Percentiles rank a stretch among this genome's conserved stretches.
Evolutionary conservation across 2,113 vertebrate species (phyloP).

Genomic region (Ovis canadensis): DNA sequence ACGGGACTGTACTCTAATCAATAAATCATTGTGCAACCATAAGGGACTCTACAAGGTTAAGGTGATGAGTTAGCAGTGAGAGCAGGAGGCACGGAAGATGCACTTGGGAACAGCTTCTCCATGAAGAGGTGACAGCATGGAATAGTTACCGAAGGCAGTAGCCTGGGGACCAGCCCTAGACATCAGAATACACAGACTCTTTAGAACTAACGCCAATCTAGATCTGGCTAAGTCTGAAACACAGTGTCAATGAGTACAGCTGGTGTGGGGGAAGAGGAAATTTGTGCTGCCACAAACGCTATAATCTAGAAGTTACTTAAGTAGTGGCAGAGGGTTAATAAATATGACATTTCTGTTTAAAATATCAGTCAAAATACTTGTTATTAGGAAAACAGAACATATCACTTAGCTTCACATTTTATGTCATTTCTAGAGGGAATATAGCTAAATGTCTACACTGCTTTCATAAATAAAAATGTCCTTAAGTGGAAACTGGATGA

Average conservation of each 20-base stretch:
- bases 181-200: not conserved
- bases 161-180: not conserved
- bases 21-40: too few relatives aligned
- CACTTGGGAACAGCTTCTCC: not conserved
- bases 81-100: fast-evolving
- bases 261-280: not conserved
- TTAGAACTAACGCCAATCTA: not conserved
- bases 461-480: not conserved
- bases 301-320: not conserved
- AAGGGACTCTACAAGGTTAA: not conserved
- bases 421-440: not conserved
- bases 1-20: fast-evolving
- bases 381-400: not conserved
- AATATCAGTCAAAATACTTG: not conserved
- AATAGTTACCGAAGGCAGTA: not conserved
- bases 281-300: fast-evolving
- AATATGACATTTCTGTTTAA: not conserved
- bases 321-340: not conserved
- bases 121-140: fast-evolving
- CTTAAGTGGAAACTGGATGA: not conserved
- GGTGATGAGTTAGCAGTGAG: not conserved
- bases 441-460: not conserved
- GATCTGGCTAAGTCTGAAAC: not conserved
- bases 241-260: not conserved
- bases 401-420: not conserved